These are phyloP conservation scores for Embidobia sp. DNA, from an alignment of 2,888 invertebrate genomes.

Conservation along the genomic window DNA sequence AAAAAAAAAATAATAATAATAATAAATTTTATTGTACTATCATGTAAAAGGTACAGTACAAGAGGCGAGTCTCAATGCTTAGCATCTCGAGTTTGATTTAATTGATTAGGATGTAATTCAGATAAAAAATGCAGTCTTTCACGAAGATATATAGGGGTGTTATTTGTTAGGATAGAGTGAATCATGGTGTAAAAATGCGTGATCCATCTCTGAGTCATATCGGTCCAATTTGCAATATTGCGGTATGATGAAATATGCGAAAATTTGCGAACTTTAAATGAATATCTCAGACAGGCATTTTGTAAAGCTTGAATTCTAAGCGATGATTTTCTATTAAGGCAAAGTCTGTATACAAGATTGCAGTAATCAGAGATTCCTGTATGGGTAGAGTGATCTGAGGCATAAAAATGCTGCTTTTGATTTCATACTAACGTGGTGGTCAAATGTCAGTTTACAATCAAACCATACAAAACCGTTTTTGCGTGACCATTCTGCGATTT, in stretches of 20 bases:
- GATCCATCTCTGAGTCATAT: not conserved
- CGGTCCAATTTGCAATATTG: not conserved
- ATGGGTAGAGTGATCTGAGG: not conserved
- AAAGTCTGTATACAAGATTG: not conserved
- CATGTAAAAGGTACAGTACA: too few relatives aligned
- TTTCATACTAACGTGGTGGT: not conserved
- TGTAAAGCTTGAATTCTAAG: not conserved
- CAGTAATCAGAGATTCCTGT: not conserved
- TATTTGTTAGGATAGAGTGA: not conserved
- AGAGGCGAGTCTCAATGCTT: too few relatives aligned
- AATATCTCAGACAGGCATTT: slow-evolving; percentile 3
- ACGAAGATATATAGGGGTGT: not conserved
- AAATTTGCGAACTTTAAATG: not conserved
- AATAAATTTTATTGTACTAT: too few relatives aligned
- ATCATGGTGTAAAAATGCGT: not conserved
- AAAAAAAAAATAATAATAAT: too few relatives aligned
- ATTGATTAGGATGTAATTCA: too few relatives aligned
- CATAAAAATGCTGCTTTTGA: not conserved
- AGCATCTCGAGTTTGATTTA: too few relatives aligned
- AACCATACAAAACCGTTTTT: not conserved
- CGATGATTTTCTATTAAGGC: not conserved
- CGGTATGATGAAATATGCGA: not conserved
- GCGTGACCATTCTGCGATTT: not conserved
- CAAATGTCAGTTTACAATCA: not conserved
- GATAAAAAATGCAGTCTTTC: not conserved